Conservation (phyloP, 2,797 vertebrate species). For the Spatula versicolor region DNA sequence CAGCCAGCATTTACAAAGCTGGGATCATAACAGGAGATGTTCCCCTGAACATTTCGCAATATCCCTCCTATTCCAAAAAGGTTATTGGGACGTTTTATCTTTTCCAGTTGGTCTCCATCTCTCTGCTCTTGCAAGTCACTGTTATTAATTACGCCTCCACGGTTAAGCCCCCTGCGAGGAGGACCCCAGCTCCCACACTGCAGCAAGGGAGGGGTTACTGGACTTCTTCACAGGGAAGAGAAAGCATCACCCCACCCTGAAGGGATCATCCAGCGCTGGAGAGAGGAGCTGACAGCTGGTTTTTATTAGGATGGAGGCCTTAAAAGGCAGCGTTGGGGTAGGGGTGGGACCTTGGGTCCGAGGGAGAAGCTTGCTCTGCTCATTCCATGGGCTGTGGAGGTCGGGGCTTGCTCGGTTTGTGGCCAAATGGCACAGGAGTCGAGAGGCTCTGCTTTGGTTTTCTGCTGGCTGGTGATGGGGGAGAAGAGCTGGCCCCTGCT, state of each 20-base stretch:
- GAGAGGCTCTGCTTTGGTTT: not conserved
- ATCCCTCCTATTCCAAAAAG: not conserved
- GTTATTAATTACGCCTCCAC: not conserved
- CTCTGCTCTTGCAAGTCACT: not conserved
- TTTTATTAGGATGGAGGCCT: constrained; percentile 28
- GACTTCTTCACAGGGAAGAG: not conserved
- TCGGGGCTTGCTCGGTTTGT: not conserved
- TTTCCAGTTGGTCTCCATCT: not conserved
- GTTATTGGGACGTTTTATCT: not conserved
- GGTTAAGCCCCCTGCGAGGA: not conserved
- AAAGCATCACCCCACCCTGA: constrained; percentile 27
- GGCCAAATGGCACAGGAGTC: not conserved
- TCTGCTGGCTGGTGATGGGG: not conserved
- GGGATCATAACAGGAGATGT: not conserved
- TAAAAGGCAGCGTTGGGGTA: not conserved
- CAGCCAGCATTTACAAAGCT: not conserved
- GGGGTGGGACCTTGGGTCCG: not conserved
- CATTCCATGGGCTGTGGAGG: not conserved
- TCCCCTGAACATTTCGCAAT: not conserved
- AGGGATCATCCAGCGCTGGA: constrained; percentile 15
- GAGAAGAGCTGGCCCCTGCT: not conserved
- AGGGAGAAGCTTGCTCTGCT: not conserved
- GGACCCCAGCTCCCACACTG: not conserved
- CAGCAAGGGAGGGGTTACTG: not conserved
- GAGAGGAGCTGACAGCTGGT: not conserved